Base-by-base conservation (phyloP, 2,113 vertebrate species). In the Hassar affinis region DNA sequence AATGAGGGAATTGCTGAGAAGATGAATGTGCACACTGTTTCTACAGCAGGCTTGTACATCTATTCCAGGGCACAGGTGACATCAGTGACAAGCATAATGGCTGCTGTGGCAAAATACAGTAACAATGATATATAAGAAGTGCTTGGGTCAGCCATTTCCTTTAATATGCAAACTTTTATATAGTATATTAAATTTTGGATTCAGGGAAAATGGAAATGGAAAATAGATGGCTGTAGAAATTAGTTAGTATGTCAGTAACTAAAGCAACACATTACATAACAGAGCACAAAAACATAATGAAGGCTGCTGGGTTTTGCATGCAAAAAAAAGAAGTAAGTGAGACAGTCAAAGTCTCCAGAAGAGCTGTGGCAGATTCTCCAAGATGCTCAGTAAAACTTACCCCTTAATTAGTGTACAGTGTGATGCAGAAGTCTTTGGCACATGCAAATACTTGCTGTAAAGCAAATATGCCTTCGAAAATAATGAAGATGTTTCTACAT, bases 1-100 rank as follows among this genome's bases (percentile, higher is more conserved):
- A 85, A 71, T 84, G 54, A 56, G 84, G 30, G 35, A 51, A 51
- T 59, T 77, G 52, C n/a, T 72, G 38, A n/a, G 22, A 27, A 62
- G 14, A 47, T 9, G 4, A 66, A 68, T 75, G 57, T 80, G 20
- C 72, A 4, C 56, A 35, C 27, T 35, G 42, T 82, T 59, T 79
- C 54, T 52, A 69, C 33, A 80, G 42, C 64, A 10, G 71, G 35
- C 14, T 75, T 56, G 27, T 59, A 56, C 18, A n/a, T 47, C 49
- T 79, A 49, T 62, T 49, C 78, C 78, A 75, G 68, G 15, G 69
- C 27, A 49, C 10, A 51, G 38, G 56, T 62, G 27, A 51, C 27
- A 33, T 38, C 45, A 27, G 4, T 47, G 12, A 49, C 12, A 4
- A 14, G 38, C 27, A 78, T n/a, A 25, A 68, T 4, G 62, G 4